Evolutionary conservation across 2,113 vertebrate species (phyloP), one percentile per base, ranked within the genome.

Genomic region (Toxotes chatareus): DNA sequence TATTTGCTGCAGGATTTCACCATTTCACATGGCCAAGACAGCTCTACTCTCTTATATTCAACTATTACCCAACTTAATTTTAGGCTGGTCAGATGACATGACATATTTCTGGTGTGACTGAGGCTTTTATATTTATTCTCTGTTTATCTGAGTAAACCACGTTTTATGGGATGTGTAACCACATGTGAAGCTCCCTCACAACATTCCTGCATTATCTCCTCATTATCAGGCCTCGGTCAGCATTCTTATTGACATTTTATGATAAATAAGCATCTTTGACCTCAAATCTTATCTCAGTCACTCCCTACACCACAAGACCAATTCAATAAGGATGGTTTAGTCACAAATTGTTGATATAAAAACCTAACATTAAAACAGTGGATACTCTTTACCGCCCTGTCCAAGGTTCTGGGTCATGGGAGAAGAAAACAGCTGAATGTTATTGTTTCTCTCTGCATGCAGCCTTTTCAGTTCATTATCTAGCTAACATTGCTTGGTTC

Each of bases 381-480:
- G 13, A 27, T 67, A 32, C 57, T 11, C 3, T 1, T 8, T 13
- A 27, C 40, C 49, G 11, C 44, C 21, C 14, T 34, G 10, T 56
- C 17, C 8, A 9, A 47, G 38, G 31, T 59, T 71, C 23, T 42
- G 23, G 38, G 46, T 81, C 87, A 69, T 34, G 27, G 13, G 44
- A 62, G 56, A 55, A 56, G 10, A 61, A 47, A 79, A 66, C 64
- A 68, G 68, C 64, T 77, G 70, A 32, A 34, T 79, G 40, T 74
- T 84, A 31, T 81, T 76, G 9, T 77, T 82, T 46, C 36, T 57
- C 32, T 74, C 73, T 60, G n/a, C 72, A 49, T 83, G 60, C 14
- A 75, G 36, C 16, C 55, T 49, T 69, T 72, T 82, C 66, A 75
- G 64, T 72, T 76, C 12, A 78, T 82, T 81, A 73, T 86, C 53